Percentiles rank a stretch among this genome's conserved stretches.
These are phyloP conservation scores for Ephestia elutella DNA, from an alignment of 1,140 invertebrate species.

Conservation along the genomic window DNA sequence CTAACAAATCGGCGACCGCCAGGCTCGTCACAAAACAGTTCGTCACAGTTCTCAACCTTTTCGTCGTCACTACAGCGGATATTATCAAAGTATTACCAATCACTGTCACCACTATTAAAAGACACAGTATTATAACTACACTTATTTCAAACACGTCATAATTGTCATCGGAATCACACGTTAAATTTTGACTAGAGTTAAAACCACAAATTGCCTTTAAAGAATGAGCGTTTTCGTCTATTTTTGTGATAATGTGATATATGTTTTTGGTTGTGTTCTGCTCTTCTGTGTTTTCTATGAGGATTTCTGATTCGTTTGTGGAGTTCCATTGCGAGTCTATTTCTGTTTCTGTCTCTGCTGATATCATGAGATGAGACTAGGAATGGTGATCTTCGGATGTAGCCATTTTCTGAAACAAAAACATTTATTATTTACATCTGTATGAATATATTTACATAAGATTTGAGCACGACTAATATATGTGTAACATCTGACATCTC, in stretches of 20 bases:
- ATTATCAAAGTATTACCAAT: constrained; percentile 94
- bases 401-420: constrained; percentile 18
- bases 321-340: constrained; percentile 10
- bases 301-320: constrained; percentile 7
- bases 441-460: neutral
- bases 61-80: constrained; percentile 91
- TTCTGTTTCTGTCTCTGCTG: constrained; percentile 3
- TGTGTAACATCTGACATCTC: neutral
- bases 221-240: neutral
- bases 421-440: too few relatives aligned
- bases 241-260: constrained; percentile 12
- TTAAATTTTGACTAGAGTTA: constrained; percentile 19
- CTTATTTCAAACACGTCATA: constrained; percentile 57
- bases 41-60: constrained; percentile 91
- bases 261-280: constrained; percentile 4
- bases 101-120: constrained; percentile 78
- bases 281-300: constrained; percentile 15
- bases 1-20: constrained; percentile 92
- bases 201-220: constrained; percentile 11
- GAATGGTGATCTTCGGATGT: neutral
- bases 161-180: constrained; percentile 20
- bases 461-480: neutral
- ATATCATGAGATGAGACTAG: constrained; percentile 17
- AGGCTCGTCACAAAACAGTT: constrained; percentile 96
- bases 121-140: constrained; percentile 71